These are phyloP conservation scores for Polydrusus pterygomalis DNA, from an alignment of 2,888 invertebrate genomes.

Conservation along the genomic window DNA sequence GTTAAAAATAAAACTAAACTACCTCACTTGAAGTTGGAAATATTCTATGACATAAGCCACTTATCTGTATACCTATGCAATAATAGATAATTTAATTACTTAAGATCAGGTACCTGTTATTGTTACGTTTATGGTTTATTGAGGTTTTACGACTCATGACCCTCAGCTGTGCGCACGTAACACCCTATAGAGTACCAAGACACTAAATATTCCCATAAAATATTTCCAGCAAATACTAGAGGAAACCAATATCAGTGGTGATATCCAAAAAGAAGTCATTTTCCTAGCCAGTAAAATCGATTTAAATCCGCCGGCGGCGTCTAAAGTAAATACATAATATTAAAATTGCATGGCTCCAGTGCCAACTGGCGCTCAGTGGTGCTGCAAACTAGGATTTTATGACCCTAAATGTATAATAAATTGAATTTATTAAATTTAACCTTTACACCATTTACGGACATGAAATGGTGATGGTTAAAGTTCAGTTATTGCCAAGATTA, in stretches of 20 bases:
- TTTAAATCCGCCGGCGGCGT: slow-evolving; percentile 35
- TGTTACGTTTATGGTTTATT: too few relatives aligned
- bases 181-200: background rate
- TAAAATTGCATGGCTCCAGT: slow-evolving; percentile 48
- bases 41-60: too few relatives aligned
- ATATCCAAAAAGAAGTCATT: slow-evolving; percentile 29
- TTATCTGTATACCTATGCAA: too few relatives aligned
- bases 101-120: too few relatives aligned
- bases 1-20: too few relatives aligned
- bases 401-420: slow-evolving; percentile 52
- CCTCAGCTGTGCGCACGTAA: too few relatives aligned
- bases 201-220: background rate
- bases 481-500: slow-evolving; percentile 15
- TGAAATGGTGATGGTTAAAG: slow-evolving; percentile 25
- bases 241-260: slow-evolving; percentile 28
- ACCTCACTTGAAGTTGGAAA: too few relatives aligned
- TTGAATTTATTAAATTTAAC: slow-evolving; percentile 55
- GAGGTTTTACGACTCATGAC: too few relatives aligned
- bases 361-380: slow-evolving; percentile 51
- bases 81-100: too few relatives aligned
- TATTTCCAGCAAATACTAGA: background rate
- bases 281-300: slow-evolving; percentile 41
- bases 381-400: slow-evolving; percentile 53
- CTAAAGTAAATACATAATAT: slow-evolving; percentile 51
- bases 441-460: slow-evolving; percentile 39